A percentile compares a stretch with the other conserved stretches of the same genome.
These are phyloP conservation scores for Phalloptychus januarius DNA, from an alignment of 2,797 vertebrate genomes.

Conservation along the genomic window DNA sequence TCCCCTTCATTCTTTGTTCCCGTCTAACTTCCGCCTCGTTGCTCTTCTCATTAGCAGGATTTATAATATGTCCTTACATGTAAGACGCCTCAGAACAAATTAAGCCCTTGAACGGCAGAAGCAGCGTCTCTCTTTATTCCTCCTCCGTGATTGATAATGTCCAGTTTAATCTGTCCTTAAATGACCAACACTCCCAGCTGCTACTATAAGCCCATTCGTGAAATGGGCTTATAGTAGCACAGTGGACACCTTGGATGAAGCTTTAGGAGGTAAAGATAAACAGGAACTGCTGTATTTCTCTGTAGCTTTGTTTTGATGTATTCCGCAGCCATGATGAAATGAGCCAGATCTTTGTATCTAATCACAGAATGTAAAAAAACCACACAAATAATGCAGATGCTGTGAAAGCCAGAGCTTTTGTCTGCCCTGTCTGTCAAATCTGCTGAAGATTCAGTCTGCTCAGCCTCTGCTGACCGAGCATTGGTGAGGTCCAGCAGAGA, in stretches of 20 bases:
- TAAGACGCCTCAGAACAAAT: conserved; percentile 55
- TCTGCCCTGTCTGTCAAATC: neutral
- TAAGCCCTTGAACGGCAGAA: conserved; percentile 42
- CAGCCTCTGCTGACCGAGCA: neutral
- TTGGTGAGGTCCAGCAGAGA: neutral
- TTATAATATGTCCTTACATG: conserved; percentile 58
- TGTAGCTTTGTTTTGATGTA: neutral
- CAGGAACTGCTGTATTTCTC: neutral
- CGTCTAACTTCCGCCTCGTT: neutral
- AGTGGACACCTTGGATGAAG: conserved; percentile 2
- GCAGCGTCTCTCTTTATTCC: conserved; percentile 49
- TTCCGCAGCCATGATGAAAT: neutral
- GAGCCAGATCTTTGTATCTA: neutral
- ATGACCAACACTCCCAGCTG: conserved; percentile 16
- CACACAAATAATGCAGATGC: neutral
- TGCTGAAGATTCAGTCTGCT: neutral
- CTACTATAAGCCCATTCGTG: conserved; percentile 60
- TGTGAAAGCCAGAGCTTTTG: neutral
- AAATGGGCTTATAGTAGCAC: conserved; percentile 43
- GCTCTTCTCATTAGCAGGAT: conserved; percentile 56
- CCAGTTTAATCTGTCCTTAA: conserved; percentile 57
- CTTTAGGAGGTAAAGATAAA: neutral
- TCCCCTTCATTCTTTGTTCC: neutral
- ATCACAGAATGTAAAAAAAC: neutral
- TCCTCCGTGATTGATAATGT: conserved; percentile 49